These are phyloP conservation scores for Osedax frankpressi DNA, from an alignment of 2,888 invertebrate species.

Conservation along the genomic window DNA sequence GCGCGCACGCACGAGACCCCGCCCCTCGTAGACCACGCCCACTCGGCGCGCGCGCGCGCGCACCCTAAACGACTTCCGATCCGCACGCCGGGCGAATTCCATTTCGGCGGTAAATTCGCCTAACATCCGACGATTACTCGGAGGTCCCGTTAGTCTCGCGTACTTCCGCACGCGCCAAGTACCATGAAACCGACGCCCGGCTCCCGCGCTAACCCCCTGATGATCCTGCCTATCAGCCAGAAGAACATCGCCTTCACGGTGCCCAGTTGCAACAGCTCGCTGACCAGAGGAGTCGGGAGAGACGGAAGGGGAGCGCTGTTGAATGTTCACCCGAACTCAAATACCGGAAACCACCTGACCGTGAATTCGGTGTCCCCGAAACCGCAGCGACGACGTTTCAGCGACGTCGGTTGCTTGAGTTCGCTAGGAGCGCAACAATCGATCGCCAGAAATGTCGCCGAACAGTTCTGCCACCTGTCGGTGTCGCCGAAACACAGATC, in stretches of 20 bases:
- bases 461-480: no score
- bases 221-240: constrained; percentile 39
- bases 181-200: neutral
- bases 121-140: no score
- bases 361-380: neutral
- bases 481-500: neutral
- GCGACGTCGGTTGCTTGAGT: neutral
- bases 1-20: no score
- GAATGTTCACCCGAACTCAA: neutral
- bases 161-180: no score
- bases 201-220: constrained; percentile 23
- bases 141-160: no score
- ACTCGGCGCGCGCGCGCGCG: no score
- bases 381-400: neutral
- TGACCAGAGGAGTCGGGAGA: neutral
- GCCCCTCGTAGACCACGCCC: no score
- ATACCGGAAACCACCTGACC: neutral
- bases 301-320: neutral
- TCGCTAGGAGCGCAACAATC: neutral
- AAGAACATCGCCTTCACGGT: constrained; percentile 42
- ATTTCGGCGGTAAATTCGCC: no score
- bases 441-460: no score
- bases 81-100: no score
- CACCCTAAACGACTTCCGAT: no score
- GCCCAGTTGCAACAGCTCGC: constrained; percentile 25